phyloP scores from a whole-genome alignment of 2,113 vertebrate genomes.

The Bubo bubo region DNA sequence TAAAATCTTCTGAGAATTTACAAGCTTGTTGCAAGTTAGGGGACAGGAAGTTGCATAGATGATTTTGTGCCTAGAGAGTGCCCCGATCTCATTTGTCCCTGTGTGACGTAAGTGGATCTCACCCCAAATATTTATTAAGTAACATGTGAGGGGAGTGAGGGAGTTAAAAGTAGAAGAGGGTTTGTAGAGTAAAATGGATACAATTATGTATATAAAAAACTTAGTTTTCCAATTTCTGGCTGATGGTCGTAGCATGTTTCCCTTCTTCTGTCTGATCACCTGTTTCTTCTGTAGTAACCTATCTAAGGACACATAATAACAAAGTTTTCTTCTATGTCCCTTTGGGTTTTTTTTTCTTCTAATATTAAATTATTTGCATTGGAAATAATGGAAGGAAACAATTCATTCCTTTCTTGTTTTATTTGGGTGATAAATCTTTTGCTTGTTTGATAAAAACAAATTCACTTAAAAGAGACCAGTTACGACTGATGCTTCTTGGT shows the following conservation, averaged over 20 bases:
- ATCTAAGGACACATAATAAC: background rate
- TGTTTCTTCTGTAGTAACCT: background rate
- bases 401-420: background rate
- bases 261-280: background rate
- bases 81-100: background rate
- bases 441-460: background rate
- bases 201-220: background rate
- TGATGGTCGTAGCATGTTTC: background rate
- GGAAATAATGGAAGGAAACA: background rate
- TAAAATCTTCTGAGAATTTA: background rate
- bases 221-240: background rate
- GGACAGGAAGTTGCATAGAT: background rate
- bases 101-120: background rate
- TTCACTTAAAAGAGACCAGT: background rate
- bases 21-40: background rate
- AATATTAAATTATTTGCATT: background rate
- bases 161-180: background rate
- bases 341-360: background rate
- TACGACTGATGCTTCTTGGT: background rate
- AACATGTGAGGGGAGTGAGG: accelerated
- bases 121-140: background rate
- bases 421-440: background rate
- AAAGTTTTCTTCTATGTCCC: background rate
- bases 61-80: background rate
- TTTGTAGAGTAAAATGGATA: background rate